These are phyloP conservation scores for Oncorhynchus masou DNA, from an alignment of 2,113 vertebrate species.

Conservation along the genomic window DNA sequence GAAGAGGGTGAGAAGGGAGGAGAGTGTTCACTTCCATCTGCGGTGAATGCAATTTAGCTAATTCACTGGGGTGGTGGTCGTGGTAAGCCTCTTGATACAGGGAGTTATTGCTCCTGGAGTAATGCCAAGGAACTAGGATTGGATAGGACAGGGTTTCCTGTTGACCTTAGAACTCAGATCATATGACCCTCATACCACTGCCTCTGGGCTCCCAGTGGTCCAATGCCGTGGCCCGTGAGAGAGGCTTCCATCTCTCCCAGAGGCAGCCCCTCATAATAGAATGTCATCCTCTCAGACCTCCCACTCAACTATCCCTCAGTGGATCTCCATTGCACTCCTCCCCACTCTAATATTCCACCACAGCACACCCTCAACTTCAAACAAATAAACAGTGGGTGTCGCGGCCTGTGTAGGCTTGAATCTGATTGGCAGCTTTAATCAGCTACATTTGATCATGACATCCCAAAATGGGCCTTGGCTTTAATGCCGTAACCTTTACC, in stretches of 20 bases:
- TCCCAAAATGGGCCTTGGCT: slow-evolving; percentile 14
- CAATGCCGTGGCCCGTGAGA: not conserved
- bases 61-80: not conserved
- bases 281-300: slow-evolving; percentile 11
- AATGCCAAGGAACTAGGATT: slow-evolving; percentile 3
- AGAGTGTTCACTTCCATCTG: slow-evolving; percentile 1
- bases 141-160: slow-evolving; percentile 29
- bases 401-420: slow-evolving; percentile 30
- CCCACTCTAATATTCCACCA: slow-evolving; percentile 29
- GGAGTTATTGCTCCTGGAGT: slow-evolving; percentile 35
- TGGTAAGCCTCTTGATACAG: not conserved
- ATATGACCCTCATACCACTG: not conserved
- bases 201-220: slow-evolving; percentile 4
- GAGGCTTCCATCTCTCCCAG: not conserved
- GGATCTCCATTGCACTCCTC: not conserved
- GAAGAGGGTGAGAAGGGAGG: not conserved
- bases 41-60: not conserved
- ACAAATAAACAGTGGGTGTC: slow-evolving; percentile 46
- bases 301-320: not conserved
- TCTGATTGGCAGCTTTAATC: slow-evolving; percentile 39
- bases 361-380: slow-evolving; percentile 23
- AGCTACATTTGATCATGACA: slow-evolving; percentile 16
- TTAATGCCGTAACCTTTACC: slow-evolving; percentile 36
- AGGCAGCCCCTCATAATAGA: not conserved
- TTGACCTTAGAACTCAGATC: slow-evolving; percentile 33